These are phyloP conservation scores for Cataglyphis albicans DNA, from an alignment of 2,888 invertebrate genomes.

Conservation along the genomic window DNA sequence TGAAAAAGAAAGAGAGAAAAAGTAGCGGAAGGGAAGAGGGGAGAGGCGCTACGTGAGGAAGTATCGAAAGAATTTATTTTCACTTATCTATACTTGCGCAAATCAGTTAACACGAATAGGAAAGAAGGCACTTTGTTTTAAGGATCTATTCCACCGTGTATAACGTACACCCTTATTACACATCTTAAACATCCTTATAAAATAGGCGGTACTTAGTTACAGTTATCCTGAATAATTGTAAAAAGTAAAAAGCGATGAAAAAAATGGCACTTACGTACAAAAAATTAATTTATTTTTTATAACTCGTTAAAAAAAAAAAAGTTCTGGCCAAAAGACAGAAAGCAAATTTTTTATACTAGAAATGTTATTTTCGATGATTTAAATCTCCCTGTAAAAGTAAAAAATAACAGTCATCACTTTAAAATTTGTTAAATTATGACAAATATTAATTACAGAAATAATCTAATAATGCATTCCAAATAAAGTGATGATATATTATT, in stretches of 20 bases:
- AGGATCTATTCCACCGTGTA: slow-evolving; percentile 46
- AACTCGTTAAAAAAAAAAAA: background rate
- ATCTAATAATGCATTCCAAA: background rate
- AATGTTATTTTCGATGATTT: background rate
- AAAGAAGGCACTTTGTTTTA: slow-evolving; percentile 45
- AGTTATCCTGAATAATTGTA: background rate
- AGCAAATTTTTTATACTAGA: background rate
- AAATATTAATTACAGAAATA: background rate
- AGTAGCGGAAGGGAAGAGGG: no score
- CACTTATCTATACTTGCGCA: slow-evolving; percentile 9
- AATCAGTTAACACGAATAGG: slow-evolving; percentile 31
- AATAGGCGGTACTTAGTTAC: slow-evolving; percentile 27
- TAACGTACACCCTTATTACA: slow-evolving; percentile 38
- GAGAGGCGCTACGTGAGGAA: background rate
- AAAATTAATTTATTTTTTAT: slow-evolving; percentile 16
- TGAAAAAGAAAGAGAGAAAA: background rate
- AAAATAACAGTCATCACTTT: background rate
- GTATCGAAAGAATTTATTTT: slow-evolving; percentile 21
- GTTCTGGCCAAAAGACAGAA: background rate
- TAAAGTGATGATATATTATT: background rate
- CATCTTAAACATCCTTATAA: slow-evolving; percentile 14
- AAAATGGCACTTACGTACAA: background rate
- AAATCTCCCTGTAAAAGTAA: background rate
- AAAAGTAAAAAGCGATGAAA: background rate
- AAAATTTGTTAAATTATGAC: background rate